phyloP scores from a whole-genome alignment of 92 coral and sea anemone species.

The Porites evermanni region DNA sequence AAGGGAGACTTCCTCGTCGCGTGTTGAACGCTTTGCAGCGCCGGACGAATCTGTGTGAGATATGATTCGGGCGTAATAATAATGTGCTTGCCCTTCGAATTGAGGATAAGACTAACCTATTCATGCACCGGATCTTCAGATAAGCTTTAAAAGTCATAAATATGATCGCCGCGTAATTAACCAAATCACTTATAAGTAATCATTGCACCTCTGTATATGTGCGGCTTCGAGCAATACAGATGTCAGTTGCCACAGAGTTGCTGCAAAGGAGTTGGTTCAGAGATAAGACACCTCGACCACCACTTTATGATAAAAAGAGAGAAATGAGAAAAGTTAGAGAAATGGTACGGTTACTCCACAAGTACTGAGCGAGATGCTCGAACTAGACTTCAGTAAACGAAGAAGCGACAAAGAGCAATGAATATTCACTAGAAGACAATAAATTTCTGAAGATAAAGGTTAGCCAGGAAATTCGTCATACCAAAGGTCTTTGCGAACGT shows the following conservation, averaged over 20 bases:
- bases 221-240: background rate
- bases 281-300: constrained; percentile 25
- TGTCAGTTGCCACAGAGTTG: constrained; percentile 47
- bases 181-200: no score
- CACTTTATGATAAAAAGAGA: constrained; percentile 46
- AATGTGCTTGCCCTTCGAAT: no score
- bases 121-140: no score
- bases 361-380: constrained; percentile 33
- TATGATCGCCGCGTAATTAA: no score
- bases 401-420: constrained; percentile 26
- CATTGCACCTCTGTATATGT: constrained; percentile 35
- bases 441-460: constrained; percentile 9
- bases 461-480: constrained; percentile 1
- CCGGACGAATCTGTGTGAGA: no score
- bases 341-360: constrained; percentile 35
- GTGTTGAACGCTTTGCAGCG: no score
- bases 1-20: no score
- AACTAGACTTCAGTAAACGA: constrained; percentile 56
- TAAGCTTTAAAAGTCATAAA: no score
- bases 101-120: no score
- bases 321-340: constrained; percentile 45
- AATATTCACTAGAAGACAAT: no score
- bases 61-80: no score
- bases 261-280: constrained; percentile 35
- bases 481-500: background rate